Conservation (phyloP, 1,140 invertebrate genomes). For the Aporrectodea caliginosa region DNA sequence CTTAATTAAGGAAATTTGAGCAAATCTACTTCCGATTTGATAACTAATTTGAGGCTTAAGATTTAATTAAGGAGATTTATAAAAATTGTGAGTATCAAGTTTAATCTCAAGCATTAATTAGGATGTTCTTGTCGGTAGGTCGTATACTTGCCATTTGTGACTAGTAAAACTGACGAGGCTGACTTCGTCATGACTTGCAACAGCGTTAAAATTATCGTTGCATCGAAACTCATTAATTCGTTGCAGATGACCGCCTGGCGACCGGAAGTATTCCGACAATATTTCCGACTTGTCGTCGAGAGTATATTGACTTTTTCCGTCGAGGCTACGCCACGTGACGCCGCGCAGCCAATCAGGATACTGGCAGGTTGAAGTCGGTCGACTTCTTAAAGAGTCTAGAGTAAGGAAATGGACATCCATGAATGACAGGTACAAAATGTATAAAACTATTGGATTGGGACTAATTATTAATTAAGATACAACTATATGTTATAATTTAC, state of each 20-base stretch:
- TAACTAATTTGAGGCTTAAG: not conserved
- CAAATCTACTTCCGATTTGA: not conserved
- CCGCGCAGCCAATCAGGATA: conserved; percentile 27
- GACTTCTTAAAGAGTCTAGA: not conserved
- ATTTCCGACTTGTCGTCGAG: conserved; percentile 6
- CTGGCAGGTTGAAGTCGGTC: conserved; percentile 11
- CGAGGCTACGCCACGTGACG: conserved; percentile 28
- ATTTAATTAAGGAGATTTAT: not conserved
- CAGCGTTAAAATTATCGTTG: not conserved
- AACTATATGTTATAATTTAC: too few species aligned
- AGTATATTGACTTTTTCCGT: conserved; percentile 6
- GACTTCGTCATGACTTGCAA: not conserved
- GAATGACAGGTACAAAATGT: too few species aligned
- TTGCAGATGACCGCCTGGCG: not conserved
- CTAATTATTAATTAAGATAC: too few species aligned
- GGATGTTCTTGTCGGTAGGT: too few species aligned
- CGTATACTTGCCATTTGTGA: not conserved
- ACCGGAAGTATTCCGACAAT: not conserved
- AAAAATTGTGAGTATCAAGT: not conserved
- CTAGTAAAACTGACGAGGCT: not conserved
- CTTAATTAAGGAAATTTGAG: not conserved
- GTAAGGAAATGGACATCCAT: not conserved
- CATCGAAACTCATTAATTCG: conserved; percentile 23
- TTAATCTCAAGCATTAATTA: not conserved
- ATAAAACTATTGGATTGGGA: too few species aligned